Evolutionary conservation across 1,140 invertebrate genomes (phyloP).

Genomic region (Paraescarpia echinospica): DNA sequence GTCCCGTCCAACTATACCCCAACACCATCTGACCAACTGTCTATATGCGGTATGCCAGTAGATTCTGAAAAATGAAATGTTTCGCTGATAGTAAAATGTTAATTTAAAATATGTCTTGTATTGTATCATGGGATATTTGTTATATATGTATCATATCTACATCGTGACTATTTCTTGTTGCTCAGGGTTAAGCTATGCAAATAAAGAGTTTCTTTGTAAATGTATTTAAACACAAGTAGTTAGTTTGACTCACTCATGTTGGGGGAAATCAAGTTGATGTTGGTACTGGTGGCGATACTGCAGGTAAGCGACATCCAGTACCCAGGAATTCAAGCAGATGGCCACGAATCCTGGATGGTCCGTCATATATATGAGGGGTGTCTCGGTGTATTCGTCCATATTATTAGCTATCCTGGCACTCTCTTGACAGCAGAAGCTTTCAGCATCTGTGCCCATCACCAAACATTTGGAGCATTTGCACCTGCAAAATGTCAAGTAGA

Average conservation of each 20-base stretch:
- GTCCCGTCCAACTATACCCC: constrained; percentile 7
- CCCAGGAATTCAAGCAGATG: constrained; percentile 28
- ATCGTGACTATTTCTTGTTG: constrained; percentile 16
- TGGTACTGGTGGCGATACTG: constrained; percentile 30
- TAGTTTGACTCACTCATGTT: constrained; percentile 17
- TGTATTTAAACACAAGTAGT: background rate
- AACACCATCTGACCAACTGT: constrained; percentile 11
- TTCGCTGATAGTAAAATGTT: constrained; percentile 12
- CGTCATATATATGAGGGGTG: background rate
- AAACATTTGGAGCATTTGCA: constrained; percentile 11
- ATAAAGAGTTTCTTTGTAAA: background rate
- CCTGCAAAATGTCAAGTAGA: background rate
- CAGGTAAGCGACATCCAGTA: constrained; percentile 31
- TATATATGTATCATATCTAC: constrained; percentile 12
- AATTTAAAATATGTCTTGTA: background rate
- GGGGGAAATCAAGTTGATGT: background rate
- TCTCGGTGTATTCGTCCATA: background rate
- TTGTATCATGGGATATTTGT: constrained; percentile 10
- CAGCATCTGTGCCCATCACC: constrained; percentile 13
- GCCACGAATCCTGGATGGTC: constrained; percentile 27
- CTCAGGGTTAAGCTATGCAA: background rate
- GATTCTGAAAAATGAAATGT: constrained; percentile 12
- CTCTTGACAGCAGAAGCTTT: constrained; percentile 15
- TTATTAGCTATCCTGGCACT: background rate
- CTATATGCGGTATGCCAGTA: constrained; percentile 14